Evolutionary conservation across 2,113 vertebrate species (phyloP).

Genomic region (Brachyhypopomus occidentalis): DNA sequence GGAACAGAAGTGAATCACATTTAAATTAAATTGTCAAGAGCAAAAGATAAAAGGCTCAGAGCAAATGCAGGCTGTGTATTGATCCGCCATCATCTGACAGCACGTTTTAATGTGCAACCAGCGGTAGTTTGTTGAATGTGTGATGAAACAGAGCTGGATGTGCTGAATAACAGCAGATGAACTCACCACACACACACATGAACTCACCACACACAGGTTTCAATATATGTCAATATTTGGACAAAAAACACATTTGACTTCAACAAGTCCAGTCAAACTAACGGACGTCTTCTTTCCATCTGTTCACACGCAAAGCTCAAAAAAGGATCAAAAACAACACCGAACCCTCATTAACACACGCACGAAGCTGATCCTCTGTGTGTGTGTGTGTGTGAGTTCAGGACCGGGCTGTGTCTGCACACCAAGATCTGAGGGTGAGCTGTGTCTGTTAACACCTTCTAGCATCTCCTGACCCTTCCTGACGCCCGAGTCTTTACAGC

Average conservation of each 20-base stretch:
- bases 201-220: no score
- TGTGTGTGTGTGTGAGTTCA: not conserved
- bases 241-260: no score
- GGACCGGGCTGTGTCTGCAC: not conserved
- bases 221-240: no score
- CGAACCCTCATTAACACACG: not conserved
- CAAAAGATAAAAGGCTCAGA: not conserved
- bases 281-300: not conserved
- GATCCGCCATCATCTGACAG: no score
- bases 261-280: no score
- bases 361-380: no score
- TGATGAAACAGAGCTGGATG: no score
- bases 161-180: no score
- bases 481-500: not conserved
- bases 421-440: not conserved
- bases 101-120: not conserved
- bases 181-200: no score
- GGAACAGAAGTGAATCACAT: not conserved
- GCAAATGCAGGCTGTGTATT: no score
- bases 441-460: not conserved
- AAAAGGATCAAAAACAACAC: not conserved
- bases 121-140: no score
- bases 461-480: not conserved
- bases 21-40: conserved; percentile 10
- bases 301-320: not conserved